Percentiles rank a stretch among this genome's conserved stretches.
phyloP scores from a whole-genome alignment of 2,888 invertebrate species.

The Andrena bicolor region DNA sequence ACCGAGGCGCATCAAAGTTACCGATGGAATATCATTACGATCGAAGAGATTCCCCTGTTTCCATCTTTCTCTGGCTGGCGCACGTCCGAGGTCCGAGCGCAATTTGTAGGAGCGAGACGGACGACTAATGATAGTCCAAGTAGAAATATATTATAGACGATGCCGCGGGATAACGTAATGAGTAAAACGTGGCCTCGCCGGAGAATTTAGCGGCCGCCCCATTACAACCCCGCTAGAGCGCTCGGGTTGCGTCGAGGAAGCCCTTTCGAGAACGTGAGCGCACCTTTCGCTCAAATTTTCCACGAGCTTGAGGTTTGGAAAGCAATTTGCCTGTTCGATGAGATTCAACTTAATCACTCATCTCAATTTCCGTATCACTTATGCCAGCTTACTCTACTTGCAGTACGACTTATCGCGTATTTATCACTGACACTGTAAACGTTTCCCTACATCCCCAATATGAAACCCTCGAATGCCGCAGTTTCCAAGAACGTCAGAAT shows the following conservation, averaged over 20 bases:
- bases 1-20: slow-evolving; percentile 59
- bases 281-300: neutral
- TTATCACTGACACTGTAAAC: neutral
- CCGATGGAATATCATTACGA: slow-evolving; percentile 67
- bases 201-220: slow-evolving; percentile 38
- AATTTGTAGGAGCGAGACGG: slow-evolving; percentile 54
- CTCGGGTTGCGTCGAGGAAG: slow-evolving; percentile 20
- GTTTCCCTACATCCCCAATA: neutral
- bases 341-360: neutral
- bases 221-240: slow-evolving; percentile 33
- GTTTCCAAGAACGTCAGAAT: too few relatives aligned
- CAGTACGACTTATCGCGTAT: too few relatives aligned
- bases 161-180: slow-evolving; percentile 56
- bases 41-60: slow-evolving; percentile 52
- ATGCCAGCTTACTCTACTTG: neutral
- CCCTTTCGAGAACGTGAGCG: neutral
- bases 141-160: slow-evolving; percentile 58
- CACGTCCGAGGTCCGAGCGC: slow-evolving; percentile 18
- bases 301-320: neutral
- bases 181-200: slow-evolving; percentile 48
- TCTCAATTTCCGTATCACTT: neutral
- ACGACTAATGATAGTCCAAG: slow-evolving; percentile 60
- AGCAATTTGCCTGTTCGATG: neutral
- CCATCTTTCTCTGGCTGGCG: slow-evolving; percentile 18
- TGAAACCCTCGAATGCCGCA: neutral